These are phyloP conservation scores for Oreortyx pictus DNA, from an alignment of 2,797 vertebrate species.

Conservation along the genomic window DNA sequence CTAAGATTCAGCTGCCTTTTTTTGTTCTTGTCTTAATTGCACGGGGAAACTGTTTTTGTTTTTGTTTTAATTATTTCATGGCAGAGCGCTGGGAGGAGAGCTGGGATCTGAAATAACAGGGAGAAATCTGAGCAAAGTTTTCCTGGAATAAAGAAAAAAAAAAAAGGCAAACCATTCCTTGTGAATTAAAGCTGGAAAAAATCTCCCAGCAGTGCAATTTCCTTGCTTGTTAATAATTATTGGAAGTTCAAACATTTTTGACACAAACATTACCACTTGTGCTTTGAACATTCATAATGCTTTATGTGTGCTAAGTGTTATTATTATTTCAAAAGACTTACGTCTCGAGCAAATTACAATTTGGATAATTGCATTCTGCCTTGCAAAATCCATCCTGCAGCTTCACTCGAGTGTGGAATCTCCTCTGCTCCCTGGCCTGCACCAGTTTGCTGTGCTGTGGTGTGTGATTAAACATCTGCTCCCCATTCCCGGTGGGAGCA, in stretches of 20 bases:
- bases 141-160: background rate
- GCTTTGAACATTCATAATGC: background rate
- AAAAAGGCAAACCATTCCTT: background rate
- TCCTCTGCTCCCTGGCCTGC: background rate
- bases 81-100: background rate
- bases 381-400: slow-evolving; percentile 29
- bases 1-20: background rate
- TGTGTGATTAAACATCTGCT: background rate
- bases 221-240: slow-evolving; percentile 45
- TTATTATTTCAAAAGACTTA: slow-evolving; percentile 50
- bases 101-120: background rate
- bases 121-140: background rate
- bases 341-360: slow-evolving; percentile 45
- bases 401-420: slow-evolving; percentile 9
- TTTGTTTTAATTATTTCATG: background rate
- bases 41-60: background rate
- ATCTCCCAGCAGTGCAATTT: background rate
- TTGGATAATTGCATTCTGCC: slow-evolving; percentile 52
- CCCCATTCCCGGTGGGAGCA: rapidly evolving
- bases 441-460: background rate
- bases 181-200: background rate
- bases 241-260: slow-evolving; percentile 33
- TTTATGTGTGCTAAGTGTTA: slow-evolving; percentile 3
- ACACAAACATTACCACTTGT: slow-evolving; percentile 29
- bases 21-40: background rate